Evolutionary conservation across 2,888 invertebrate genomes (phyloP).

Genomic region (Keiferia lycopersicella): DNA sequence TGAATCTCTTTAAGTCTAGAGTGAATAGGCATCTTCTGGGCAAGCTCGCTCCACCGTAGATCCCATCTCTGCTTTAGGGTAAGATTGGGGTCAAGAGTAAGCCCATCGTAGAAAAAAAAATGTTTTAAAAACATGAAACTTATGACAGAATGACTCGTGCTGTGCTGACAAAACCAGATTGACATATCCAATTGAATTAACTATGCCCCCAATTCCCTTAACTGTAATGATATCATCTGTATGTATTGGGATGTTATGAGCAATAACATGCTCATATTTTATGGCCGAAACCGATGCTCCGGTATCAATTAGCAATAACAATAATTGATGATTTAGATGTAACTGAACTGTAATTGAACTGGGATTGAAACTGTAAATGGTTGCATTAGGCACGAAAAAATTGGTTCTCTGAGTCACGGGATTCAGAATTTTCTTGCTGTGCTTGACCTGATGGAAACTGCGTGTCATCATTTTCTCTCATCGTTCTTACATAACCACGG

Average conservation of each 20-base stretch:
- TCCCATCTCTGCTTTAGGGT: too few relatives aligned
- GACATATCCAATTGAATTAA: conserved; percentile 29
- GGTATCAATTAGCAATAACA: conserved; percentile 15
- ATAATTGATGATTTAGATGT: background rate
- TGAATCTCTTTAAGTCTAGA: too few relatives aligned
- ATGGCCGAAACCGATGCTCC: conserved; percentile 27
- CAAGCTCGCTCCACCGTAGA: too few relatives aligned
- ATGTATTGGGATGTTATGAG: conserved; percentile 21
- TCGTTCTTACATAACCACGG: background rate
- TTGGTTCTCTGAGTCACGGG: conserved; percentile 3
- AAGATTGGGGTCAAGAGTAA: too few relatives aligned
- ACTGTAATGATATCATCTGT: conserved; percentile 18
- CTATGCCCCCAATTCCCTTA: conserved; percentile 30
- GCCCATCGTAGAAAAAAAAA: too few relatives aligned
- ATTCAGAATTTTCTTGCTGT: background rate
- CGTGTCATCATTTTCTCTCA: background rate
- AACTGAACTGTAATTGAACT: background rate
- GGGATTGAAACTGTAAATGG: conserved; percentile 17
- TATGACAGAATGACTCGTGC: conserved; percentile 20
- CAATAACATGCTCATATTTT: conserved; percentile 24
- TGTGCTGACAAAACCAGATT: background rate
- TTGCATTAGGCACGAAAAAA: conserved; percentile 30
- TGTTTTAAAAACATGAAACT: conserved; percentile 30
- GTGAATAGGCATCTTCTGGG: too few relatives aligned
- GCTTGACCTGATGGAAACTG: background rate